These are phyloP conservation scores for Corydoras sp. DNA, from an alignment of 2,113 vertebrate species.

Conservation along the genomic window DNA sequence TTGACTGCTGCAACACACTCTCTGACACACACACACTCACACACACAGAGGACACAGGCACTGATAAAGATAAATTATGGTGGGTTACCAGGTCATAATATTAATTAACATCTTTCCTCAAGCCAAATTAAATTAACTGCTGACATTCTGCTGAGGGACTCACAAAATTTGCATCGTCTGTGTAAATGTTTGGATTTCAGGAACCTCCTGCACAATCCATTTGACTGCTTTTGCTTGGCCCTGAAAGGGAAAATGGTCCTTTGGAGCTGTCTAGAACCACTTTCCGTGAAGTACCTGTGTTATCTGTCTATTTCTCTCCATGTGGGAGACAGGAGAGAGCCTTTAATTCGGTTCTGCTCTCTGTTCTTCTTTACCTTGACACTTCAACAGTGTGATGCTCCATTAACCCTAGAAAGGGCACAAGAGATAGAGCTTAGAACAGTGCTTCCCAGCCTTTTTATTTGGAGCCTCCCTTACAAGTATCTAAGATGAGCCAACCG, in stretches of 20 bases:
- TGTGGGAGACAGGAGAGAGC: conserved; percentile 11
- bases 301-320: neutral
- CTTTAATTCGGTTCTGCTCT: too few species aligned
- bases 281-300: conserved; percentile 20
- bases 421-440: neutral
- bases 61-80: conserved; percentile 22
- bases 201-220: too few species aligned
- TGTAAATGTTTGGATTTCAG: too few species aligned
- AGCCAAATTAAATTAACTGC: conserved; percentile 5
- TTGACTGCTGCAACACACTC: neutral
- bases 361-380: conserved; percentile 13
- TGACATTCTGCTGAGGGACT: neutral
- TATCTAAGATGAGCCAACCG: too few species aligned
- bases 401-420: neutral
- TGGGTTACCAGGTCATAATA: conserved; percentile 8
- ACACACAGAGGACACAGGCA: neutral
- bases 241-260: conserved; percentile 15
- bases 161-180: neutral
- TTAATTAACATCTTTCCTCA: conserved; percentile 18
- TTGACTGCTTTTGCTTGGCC: neutral
- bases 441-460: too few species aligned
- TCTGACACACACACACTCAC: neutral
- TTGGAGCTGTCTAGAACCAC: conserved; percentile 16
- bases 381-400: neutral
- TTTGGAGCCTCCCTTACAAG: too few species aligned